Percentiles rank a stretch among this genome's conserved stretches.
Evolutionary conservation across 2,797 vertebrate species (phyloP).

Genomic region (Hapalemur alaotrensis): DNA sequence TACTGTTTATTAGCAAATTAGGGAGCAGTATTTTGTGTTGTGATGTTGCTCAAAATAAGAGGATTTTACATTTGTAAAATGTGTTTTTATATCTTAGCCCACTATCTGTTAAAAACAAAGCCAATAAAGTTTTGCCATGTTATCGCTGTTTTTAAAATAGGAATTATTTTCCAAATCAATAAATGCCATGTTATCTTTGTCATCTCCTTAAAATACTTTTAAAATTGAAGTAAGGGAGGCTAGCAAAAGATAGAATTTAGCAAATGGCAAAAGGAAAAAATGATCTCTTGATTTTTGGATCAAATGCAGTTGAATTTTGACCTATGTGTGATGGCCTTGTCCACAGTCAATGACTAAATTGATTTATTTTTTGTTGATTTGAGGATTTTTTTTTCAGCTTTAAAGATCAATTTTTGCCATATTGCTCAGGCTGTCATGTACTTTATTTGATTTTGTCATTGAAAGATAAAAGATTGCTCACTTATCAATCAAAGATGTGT

Average conservation of each 20-base stretch:
- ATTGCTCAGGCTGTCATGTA: slow-evolving; percentile 46
- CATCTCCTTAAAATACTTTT: slow-evolving; percentile 1
- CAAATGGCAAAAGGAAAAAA: neutral
- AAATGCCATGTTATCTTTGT: neutral
- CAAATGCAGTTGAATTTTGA: slow-evolving; percentile 62
- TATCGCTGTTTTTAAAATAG: slow-evolving; percentile 42
- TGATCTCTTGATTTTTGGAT: slow-evolving; percentile 44
- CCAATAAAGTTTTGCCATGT: neutral
- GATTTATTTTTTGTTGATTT: slow-evolving; percentile 61
- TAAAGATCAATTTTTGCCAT: slow-evolving; percentile 61
- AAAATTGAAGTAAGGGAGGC: neutral
- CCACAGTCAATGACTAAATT: slow-evolving; percentile 44
- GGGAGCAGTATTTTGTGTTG: neutral
- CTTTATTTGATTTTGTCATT: slow-evolving; percentile 53
- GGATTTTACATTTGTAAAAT: neutral
- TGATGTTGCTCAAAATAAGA: neutral
- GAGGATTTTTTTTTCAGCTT: neutral
- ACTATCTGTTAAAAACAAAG: neutral
- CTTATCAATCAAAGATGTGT: neutral
- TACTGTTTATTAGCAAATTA: neutral
- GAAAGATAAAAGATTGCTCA: slow-evolving; percentile 21
- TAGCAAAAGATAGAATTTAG: slow-evolving; percentile 9
- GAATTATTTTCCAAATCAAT: slow-evolving; percentile 4
- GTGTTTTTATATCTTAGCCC: neutral
- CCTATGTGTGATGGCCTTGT: slow-evolving; percentile 5